These are phyloP conservation scores for Eciton burchellii DNA, from an alignment of 1,140 invertebrate genomes.

Conservation along the genomic window DNA sequence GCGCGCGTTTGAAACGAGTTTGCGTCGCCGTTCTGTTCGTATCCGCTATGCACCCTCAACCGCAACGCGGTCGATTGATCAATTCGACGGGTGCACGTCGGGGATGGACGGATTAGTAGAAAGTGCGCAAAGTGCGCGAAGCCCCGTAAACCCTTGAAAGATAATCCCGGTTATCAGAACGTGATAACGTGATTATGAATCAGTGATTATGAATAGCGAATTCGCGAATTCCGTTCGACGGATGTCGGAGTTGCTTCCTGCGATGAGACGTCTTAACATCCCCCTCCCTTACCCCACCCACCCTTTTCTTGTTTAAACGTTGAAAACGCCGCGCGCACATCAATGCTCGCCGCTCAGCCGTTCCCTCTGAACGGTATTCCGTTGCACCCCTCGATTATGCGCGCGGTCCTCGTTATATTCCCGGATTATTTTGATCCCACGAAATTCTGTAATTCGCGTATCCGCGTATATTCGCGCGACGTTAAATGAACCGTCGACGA, in stretches of 20 bases:
- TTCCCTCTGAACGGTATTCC: too few species aligned
- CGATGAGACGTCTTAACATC: too few species aligned
- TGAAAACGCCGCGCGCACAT: too few species aligned
- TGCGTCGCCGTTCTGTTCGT: not conserved
- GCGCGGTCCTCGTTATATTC: not conserved
- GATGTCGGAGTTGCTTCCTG: too few species aligned
- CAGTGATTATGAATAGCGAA: slow-evolving; percentile 66
- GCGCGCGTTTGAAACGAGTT: not conserved
- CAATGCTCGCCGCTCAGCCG: not conserved
- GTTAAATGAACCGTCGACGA: slow-evolving; percentile 38
- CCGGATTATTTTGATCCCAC: not conserved
- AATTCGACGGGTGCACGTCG: slow-evolving; percentile 61
- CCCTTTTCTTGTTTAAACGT: too few species aligned
- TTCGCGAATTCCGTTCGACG: too few species aligned
- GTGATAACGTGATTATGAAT: too few species aligned
- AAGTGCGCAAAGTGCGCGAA: slow-evolving; percentile 23
- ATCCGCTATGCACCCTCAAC: slow-evolving; percentile 68
- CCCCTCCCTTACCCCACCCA: too few species aligned
- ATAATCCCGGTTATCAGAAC: slow-evolving; percentile 70
- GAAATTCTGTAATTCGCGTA: slow-evolving; percentile 10
- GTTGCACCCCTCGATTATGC: not conserved
- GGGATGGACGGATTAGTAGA: slow-evolving; percentile 23
- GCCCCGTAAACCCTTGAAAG: slow-evolving; percentile 66
- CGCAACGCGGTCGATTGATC: slow-evolving; percentile 63
- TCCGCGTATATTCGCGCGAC: slow-evolving; percentile 6